A percentile compares a stretch with the other conserved stretches of the same genome.
phyloP scores from a whole-genome alignment of 2,113 vertebrate species.

The Hemiscyllium ocellatum region DNA sequence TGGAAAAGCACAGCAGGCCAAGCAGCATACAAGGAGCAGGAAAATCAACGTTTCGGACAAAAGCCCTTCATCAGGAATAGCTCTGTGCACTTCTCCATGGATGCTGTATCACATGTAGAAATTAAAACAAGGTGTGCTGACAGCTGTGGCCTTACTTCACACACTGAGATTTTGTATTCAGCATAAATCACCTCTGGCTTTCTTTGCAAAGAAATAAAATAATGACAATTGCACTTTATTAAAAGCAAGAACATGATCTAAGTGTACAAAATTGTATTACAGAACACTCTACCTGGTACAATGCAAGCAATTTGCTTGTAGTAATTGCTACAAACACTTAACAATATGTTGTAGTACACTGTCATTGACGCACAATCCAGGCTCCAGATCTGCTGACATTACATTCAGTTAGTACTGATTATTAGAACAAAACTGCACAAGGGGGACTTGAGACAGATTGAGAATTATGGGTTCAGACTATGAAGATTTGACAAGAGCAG shows the following conservation, averaged over 20 bases:
- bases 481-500: neutral
- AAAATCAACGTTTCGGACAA: too few relatives aligned
- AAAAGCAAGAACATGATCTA: neutral
- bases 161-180: neutral
- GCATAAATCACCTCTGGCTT: neutral
- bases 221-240: neutral
- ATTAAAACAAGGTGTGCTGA: neutral
- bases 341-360: neutral
- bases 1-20: too few relatives aligned
- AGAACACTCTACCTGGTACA: neutral
- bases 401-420: neutral
- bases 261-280: neutral
- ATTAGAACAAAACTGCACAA: neutral
- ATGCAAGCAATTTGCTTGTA: neutral
- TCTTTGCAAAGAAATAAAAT: neutral
- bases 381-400: neutral
- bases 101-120: neutral
- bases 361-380: neutral
- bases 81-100: neutral
- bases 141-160: neutral
- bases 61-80: too few relatives aligned
- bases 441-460: neutral
- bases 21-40: too few relatives aligned
- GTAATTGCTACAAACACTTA: neutral
- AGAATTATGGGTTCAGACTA: neutral